Base-by-base conservation (phyloP, 1,140 invertebrate species). In the Calephelis nemesis region DNA sequence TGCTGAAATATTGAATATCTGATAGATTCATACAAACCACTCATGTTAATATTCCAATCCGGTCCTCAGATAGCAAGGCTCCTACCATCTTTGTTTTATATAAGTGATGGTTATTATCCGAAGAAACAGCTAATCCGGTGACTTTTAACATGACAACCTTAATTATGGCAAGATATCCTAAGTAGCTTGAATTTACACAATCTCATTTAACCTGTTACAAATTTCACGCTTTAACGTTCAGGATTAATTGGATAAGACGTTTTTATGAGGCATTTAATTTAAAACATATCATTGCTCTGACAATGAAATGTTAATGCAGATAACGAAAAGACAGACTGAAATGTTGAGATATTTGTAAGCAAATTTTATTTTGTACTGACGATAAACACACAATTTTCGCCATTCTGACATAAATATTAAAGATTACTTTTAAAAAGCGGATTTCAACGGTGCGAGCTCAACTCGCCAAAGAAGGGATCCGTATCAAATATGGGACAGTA, bases 261-360 rank as follows among this genome's bases (percentile, higher is more conserved):
- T 40, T 60, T 50, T 65, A 48, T 40, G 39, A 52, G 11, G 15
- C 48, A 50, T 65, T 65, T 65, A 65, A 65, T 65, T 65, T 50
- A 15, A 65, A 52, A 65, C 40, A 65, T 50, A 50, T 49, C 63
- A 52, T 62, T 62, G 30, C 39, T 49, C 47, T 65, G 63, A 65
- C 63, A 50, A 13, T 19, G 30, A 65, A 30, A 65, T 40, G 12
- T 52, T 48, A 65, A 65, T 65, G 8, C 39, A 30, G 50, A 65
- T 60, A 65, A 65, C 63, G 7, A 50, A 42, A 48, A 50, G 19
- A 39, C 39, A 50, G 30, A 49, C 39, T 40, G 49, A 65, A 65
- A 50, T 65, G 30, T 19, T n/a, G 30, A 47, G 7, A 49, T 40
- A 60, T 60, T 40, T 5, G 2, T 7, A 40, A 40, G 39, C 12